Conservation (phyloP, 2,113 vertebrate genomes). For the Sceloporus undulatus region DNA sequence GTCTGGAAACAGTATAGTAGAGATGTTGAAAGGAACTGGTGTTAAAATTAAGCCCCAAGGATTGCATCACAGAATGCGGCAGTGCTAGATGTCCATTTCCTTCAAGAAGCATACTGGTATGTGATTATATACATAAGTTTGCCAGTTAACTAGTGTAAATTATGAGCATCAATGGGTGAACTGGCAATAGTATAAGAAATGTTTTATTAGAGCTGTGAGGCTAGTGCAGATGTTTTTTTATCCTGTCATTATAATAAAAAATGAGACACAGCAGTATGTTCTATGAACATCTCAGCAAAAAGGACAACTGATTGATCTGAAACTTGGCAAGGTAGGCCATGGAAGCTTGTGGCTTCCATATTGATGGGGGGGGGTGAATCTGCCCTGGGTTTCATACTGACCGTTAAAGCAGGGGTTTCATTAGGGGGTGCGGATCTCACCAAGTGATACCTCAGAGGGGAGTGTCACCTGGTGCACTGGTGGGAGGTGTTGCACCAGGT, state of each 20-base stretch:
- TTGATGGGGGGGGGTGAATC: too few relatives aligned
- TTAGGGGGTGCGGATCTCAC: too few relatives aligned
- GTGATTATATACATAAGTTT: background rate
- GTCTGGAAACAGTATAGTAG: constrained; percentile 31
- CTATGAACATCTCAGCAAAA: background rate
- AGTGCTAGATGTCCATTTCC: background rate
- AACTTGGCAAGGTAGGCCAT: background rate
- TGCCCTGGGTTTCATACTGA: too few relatives aligned
- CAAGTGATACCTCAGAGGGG: too few relatives aligned
- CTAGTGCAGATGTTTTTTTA: background rate
- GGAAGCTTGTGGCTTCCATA: too few relatives aligned
- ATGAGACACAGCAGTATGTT: background rate
- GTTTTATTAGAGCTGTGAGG: background rate
- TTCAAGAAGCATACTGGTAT: background rate
- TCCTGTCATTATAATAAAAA: background rate
- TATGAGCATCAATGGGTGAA: background rate
- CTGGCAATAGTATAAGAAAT: background rate
- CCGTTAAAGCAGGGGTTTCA: too few relatives aligned
- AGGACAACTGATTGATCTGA: background rate
- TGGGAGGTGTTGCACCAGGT: too few relatives aligned
- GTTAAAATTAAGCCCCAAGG: constrained; percentile 16
- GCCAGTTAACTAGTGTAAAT: background rate
- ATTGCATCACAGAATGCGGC: background rate
- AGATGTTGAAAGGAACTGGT: background rate
- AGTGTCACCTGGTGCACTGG: too few relatives aligned